These are phyloP conservation scores for Leptinotarsa texana DNA, from an alignment of 1,140 invertebrate genomes.

Conservation along the genomic window DNA sequence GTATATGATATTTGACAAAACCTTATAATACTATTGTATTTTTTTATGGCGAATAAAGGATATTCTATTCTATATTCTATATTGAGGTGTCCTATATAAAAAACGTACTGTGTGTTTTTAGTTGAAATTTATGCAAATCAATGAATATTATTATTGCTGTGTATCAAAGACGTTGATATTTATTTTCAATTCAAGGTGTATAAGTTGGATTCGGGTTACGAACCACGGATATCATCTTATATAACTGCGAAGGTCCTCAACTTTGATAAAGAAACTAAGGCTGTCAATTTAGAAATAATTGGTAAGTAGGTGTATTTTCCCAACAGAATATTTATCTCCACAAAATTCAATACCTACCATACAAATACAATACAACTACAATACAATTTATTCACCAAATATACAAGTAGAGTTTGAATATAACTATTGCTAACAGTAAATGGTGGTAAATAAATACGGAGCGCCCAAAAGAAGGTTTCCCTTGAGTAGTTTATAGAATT, in stretches of 20 bases:
- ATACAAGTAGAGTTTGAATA: too few relatives aligned
- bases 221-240: constrained; percentile 20
- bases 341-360: too few relatives aligned
- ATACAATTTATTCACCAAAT: too few relatives aligned
- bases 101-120: neutral
- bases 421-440: too few relatives aligned
- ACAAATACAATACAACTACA: too few relatives aligned
- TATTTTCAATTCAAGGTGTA: constrained; percentile 22
- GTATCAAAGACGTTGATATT: neutral
- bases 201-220: constrained; percentile 20
- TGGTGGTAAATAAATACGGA: neutral
- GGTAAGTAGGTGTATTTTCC: constrained; percentile 10
- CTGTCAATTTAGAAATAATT: constrained; percentile 20
- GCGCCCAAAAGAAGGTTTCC: too few relatives aligned
- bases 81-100: neutral
- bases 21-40: too few relatives aligned
- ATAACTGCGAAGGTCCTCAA: constrained; percentile 23
- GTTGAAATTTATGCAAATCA: neutral
- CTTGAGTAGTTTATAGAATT: too few relatives aligned
- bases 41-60: too few relatives aligned
- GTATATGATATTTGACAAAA: too few relatives aligned
- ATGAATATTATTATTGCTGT: neutral
- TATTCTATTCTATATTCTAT: too few relatives aligned
- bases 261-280: constrained; percentile 23
- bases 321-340: too few relatives aligned